These are phyloP conservation scores for Sinotaia quadrata DNA, from an alignment of 2,888 invertebrate species.

Conservation along the genomic window DNA sequence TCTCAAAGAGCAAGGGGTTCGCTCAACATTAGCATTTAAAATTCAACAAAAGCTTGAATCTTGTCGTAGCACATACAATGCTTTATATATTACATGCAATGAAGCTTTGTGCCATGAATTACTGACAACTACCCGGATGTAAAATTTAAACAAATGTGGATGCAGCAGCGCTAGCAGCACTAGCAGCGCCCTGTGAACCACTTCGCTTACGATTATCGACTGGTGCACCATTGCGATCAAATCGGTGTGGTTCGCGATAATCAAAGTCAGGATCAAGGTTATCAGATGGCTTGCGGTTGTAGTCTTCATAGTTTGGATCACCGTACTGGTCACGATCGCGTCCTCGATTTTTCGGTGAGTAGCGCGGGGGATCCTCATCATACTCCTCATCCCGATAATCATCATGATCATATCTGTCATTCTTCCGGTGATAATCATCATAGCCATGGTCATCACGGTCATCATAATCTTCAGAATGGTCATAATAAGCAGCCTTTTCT, in stretches of 20 bases:
- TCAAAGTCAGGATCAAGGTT: constrained; percentile 36
- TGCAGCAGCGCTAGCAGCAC: background rate
- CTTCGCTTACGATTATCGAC: constrained; percentile 23
- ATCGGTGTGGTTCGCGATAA: constrained; percentile 49
- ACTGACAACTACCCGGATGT: background rate
- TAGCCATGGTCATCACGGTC: constrained; percentile 34
- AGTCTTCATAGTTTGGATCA: constrained; percentile 29
- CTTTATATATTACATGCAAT: background rate
- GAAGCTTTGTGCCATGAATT: background rate
- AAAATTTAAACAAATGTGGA: constrained; percentile 15
- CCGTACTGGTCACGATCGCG: constrained; percentile 4
- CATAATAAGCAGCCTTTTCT: constrained; percentile 13
- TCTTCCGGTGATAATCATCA: constrained; percentile 16
- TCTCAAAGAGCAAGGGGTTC: no score
- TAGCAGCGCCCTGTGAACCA: background rate
- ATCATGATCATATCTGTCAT: constrained; percentile 25
- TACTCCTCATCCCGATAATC: constrained; percentile 30
- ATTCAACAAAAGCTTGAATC: no score
- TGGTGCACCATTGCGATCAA: constrained; percentile 52
- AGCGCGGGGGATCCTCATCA: constrained; percentile 22
- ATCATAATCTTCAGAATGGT: constrained; percentile 36
- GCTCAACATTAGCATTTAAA: no score
- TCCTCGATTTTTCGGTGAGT: constrained; percentile 16
- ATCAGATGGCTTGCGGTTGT: constrained; percentile 29
- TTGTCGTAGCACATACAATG: no score